A percentile compares a stretch with the other conserved stretches of the same genome.
Conservation (phyloP, 2,113 vertebrate genomes). For the Lathamus discolor region DNA sequence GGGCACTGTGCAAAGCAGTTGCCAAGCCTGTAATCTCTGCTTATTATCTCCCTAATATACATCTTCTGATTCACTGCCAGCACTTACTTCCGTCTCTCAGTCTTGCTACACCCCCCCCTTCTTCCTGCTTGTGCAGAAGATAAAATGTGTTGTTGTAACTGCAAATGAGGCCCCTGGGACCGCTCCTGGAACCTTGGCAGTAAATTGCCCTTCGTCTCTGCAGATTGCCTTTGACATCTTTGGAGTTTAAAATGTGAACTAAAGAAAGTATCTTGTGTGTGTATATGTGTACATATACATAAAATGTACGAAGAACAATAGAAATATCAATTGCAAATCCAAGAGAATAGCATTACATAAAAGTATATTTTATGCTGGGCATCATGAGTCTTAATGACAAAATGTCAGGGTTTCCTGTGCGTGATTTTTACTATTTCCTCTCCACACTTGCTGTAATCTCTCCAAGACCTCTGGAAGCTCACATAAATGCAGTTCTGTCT, state of each 20-base stretch:
- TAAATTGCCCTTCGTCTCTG: background rate
- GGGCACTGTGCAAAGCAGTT: background rate
- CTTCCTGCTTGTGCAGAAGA: slow-evolving; percentile 21
- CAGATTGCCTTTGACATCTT: background rate
- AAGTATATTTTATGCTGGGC: background rate
- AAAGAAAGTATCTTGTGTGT: background rate
- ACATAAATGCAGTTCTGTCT: background rate
- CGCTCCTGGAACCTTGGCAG: slow-evolving; percentile 8
- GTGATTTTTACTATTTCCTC: slow-evolving; percentile 13
- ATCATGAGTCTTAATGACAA: background rate
- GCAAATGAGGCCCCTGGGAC: slow-evolving; percentile 30
- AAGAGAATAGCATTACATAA: background rate
- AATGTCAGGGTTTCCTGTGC: background rate
- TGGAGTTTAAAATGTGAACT: background rate
- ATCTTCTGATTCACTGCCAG: slow-evolving; percentile 28
- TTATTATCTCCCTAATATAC: slow-evolving; percentile 38
- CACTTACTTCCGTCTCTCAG: background rate
- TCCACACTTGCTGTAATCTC: background rate
- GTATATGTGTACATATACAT: background rate
- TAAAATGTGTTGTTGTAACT: slow-evolving; percentile 48
- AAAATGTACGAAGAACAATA: background rate
- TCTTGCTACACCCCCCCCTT: background rate
- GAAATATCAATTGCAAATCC: background rate
- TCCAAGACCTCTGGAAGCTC: background rate
- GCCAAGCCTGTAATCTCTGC: slow-evolving; percentile 43